Evolutionary conservation across 2,797 vertebrate genomes (phyloP).

Genomic region (Acanthis flammea): DNA sequence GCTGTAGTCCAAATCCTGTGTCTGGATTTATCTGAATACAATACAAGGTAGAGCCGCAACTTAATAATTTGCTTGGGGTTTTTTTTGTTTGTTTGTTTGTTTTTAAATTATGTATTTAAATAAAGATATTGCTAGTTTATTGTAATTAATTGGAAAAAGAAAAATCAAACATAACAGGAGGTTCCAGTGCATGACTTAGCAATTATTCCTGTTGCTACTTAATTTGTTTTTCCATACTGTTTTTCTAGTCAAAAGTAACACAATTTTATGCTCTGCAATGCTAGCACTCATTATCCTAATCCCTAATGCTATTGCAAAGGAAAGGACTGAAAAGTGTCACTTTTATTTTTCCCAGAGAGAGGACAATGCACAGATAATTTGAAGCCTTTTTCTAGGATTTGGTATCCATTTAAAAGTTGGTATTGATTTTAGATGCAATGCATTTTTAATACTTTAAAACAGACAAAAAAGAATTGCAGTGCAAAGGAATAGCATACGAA

Average conservation of each 20-base stretch:
- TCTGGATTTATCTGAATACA: not conserved
- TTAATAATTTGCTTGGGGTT: not conserved
- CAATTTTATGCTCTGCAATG: not conserved
- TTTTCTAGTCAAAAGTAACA: not conserved
- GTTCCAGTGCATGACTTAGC: not conserved
- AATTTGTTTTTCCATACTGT: not conserved
- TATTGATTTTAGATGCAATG: not conserved
- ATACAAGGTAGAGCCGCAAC: not conserved
- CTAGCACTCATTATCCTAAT: constrained; percentile 9
- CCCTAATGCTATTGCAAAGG: not conserved
- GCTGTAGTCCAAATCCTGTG: not conserved
- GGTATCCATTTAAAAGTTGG: not conserved
- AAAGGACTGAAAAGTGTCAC: not conserved
- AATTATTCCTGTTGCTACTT: not conserved
- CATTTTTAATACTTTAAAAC: not conserved
- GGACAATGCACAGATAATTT: not conserved
- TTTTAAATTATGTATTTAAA: not conserved
- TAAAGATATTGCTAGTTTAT: not conserved
- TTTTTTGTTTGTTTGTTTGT: too few relatives aligned
- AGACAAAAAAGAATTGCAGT: not conserved
- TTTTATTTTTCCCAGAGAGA: not conserved
- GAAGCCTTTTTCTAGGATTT: not conserved
- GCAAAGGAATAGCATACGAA: not conserved
- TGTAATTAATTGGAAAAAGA: not conserved
- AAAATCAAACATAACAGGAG: not conserved